phyloP scores from a whole-genome alignment of 2,888 invertebrate genomes.

The Hydriomena furcata region DNA sequence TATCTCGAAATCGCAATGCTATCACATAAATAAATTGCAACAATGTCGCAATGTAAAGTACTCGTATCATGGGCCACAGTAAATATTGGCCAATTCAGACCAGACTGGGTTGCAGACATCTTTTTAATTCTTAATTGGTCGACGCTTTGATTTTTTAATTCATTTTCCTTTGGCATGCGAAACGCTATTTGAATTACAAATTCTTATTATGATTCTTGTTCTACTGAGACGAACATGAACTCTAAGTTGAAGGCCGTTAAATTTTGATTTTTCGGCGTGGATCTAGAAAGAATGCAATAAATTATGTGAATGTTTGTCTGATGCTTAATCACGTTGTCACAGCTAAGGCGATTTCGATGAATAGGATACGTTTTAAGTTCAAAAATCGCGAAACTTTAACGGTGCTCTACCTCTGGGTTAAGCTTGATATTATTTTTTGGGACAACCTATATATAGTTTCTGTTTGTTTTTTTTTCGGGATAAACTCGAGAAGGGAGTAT shows the following conservation, averaged over 20 bases:
- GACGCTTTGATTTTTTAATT: constrained; percentile 25
- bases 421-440: too few species aligned
- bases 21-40: constrained; percentile 14
- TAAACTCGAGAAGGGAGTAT: too few species aligned
- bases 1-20: too few species aligned
- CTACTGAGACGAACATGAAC: constrained; percentile 6
- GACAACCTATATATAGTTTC: too few species aligned
- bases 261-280: background rate
- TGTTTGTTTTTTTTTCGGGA: too few species aligned
- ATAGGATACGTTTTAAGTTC: too few species aligned
- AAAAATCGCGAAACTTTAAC: too few species aligned
- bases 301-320: too few species aligned
- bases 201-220: constrained; percentile 17
- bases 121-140: constrained; percentile 33
- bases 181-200: constrained; percentile 28
- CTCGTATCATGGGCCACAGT: constrained; percentile 12
- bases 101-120: constrained; percentile 32
- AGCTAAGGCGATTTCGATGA: too few species aligned
- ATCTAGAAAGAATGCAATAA: too few species aligned
- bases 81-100: constrained; percentile 29
- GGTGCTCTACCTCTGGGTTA: too few species aligned
- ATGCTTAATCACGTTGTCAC: too few species aligned
- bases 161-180: constrained; percentile 14
- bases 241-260: constrained; percentile 22
- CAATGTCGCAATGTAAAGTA: constrained; percentile 22